These are phyloP conservation scores for Anguilla marmorata DNA, from an alignment of 2,797 vertebrate species.

Conservation along the genomic window DNA sequence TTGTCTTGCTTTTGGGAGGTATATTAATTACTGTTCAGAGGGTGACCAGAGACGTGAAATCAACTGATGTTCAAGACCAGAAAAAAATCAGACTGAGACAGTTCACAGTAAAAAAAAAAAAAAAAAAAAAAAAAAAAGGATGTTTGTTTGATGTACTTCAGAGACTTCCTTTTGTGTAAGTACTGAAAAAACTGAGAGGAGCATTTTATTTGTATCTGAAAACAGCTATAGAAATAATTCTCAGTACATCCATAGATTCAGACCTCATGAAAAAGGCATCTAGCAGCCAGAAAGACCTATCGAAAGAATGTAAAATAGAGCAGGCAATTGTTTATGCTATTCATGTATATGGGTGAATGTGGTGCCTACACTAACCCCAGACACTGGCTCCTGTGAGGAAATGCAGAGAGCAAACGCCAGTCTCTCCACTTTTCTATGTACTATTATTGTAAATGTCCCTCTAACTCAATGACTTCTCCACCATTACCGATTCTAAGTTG, in stretches of 20 bases:
- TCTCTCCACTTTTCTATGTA: neutral
- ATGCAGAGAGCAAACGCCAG: no score
- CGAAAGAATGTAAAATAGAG: neutral
- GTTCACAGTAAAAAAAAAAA: slow-evolving; percentile 5
- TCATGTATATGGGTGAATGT: neutral
- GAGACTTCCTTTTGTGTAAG: neutral
- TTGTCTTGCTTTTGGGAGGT: slow-evolving; percentile 28
- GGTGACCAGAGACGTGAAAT: slow-evolving; percentile 13
- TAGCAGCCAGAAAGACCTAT: neutral
- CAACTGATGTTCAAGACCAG: neutral
- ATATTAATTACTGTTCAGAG: slow-evolving; percentile 25
- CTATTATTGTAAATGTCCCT: neutral
- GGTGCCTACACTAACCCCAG: neutral
- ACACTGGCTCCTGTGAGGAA: neutral
- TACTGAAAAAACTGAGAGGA: neutral
- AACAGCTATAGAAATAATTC: neutral
- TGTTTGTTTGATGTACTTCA: slow-evolving; percentile 24
- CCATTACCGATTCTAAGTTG: neutral
- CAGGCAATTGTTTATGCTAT: neutral
- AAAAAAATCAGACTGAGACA: neutral
- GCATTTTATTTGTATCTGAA: neutral
- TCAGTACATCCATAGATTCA: neutral
- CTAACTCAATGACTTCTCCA: neutral
- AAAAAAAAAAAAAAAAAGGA: slow-evolving; percentile 6
- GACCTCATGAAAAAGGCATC: neutral